Percentiles rank a stretch among this genome's conserved stretches.
Evolutionary conservation across 2,113 vertebrate genomes (phyloP).

Genomic region (Boleophthalmus pectinirostris): DNA sequence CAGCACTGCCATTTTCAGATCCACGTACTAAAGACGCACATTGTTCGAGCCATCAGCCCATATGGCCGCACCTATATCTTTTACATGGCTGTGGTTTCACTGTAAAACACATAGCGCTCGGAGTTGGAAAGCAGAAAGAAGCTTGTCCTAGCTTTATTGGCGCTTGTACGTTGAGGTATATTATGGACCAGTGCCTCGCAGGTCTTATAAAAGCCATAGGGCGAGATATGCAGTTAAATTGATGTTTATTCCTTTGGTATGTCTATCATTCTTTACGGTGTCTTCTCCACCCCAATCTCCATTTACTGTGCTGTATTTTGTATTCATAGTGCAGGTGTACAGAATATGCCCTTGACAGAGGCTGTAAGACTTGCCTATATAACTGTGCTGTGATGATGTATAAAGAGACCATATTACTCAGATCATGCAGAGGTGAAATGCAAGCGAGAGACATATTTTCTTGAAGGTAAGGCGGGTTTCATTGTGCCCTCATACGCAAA

Average conservation of each 20-base stretch:
- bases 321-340: background rate
- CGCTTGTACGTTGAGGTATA: conserved; percentile 46
- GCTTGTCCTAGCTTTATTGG: conserved; percentile 61
- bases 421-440: background rate
- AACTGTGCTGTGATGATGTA: background rate
- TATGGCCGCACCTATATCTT: conserved; percentile 50
- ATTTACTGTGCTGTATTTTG: background rate
- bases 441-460: background rate
- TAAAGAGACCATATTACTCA: background rate
- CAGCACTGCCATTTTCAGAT: conserved; percentile 9
- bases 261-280: conserved; percentile 20
- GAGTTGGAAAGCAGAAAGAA: conserved; percentile 62
- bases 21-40: conserved; percentile 51
- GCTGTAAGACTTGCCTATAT: background rate
- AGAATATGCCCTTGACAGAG: conserved; percentile 10
- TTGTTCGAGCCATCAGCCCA: conserved; percentile 46
- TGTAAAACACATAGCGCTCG: conserved; percentile 67
- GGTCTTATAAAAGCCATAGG: conserved; percentile 59
- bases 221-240: conserved; percentile 39
- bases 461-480: background rate
- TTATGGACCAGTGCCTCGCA: conserved; percentile 54
- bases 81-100: conserved; percentile 65
- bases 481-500: background rate
- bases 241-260: conserved; percentile 60
- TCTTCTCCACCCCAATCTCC: conserved; percentile 11